Conservation (phyloP, 2,797 vertebrate species). For the Cirrhinus mrigala region DNA sequence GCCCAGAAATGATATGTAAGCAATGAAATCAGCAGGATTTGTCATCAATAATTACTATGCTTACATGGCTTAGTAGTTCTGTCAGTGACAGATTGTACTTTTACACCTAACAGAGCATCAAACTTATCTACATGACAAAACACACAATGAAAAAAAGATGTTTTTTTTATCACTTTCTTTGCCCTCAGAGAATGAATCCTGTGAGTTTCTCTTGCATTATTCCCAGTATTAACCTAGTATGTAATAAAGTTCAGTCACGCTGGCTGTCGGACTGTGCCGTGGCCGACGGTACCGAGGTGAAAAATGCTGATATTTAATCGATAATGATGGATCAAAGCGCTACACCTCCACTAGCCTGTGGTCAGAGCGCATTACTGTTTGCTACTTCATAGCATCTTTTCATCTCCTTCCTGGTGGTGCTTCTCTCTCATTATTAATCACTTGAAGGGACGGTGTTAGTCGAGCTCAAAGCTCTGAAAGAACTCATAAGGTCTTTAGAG, state of each 20-base stretch:
- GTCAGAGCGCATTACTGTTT: slow-evolving; percentile 62
- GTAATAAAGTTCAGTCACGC: slow-evolving; percentile 42
- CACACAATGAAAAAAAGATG: neutral
- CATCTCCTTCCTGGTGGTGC: slow-evolving; percentile 23
- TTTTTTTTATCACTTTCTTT: neutral
- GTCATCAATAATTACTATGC: neutral
- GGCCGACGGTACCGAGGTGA: slow-evolving; percentile 46
- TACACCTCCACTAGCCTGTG: slow-evolving; percentile 67
- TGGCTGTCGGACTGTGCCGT: neutral
- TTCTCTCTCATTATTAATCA: slow-evolving; percentile 44
- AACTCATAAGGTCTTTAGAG: slow-evolving; percentile 38
- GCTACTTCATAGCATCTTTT: slow-evolving; percentile 56
- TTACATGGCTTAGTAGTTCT: slow-evolving; percentile 3
- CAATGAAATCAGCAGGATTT: neutral
- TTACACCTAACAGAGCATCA: slow-evolving; percentile 39
- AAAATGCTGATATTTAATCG: slow-evolving; percentile 72
- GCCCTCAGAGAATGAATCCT: neutral
- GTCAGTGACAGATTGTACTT: slow-evolving; percentile 33
- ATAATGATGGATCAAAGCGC: slow-evolving; percentile 79
- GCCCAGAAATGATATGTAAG: neutral
- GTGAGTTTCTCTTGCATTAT: neutral
- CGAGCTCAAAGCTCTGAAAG: slow-evolving; percentile 37
- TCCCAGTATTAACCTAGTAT: neutral
- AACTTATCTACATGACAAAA: slow-evolving; percentile 6
- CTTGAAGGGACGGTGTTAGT: slow-evolving; percentile 32